Base-by-base conservation (phyloP, 2,797 vertebrate genomes). In the Ctenopoma multispine region DNA sequence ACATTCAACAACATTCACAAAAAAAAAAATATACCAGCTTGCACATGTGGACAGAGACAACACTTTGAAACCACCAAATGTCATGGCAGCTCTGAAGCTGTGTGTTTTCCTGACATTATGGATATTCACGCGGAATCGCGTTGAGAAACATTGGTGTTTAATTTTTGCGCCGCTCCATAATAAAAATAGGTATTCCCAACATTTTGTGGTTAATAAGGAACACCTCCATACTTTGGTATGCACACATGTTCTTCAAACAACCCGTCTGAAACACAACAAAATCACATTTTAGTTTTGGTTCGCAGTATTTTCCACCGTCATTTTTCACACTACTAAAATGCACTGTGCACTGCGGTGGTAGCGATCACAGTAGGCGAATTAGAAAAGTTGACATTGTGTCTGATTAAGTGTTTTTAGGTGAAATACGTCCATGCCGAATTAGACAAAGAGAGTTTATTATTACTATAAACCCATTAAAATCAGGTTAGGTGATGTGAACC, bases 321-420 rank as follows among this genome's bases (percentile, higher is more conserved):
- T n/a, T 31, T 5, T 7, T 14, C 65, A 27, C 24, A 41, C 17
- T 14, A 8, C 23, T 15, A 24, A 50, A 63, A 64, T 5, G 60
- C 68, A 41, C 7, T 0, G 29, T 58, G 55, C 63, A 53, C 12
- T 43, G 59, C 55, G n/a, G n/a, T n/a, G 27, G 50, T 34, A 8
- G 43, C 17, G n/a, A 64, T 65, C 62, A 5, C 14, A 43, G 38
- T 6, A 23, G 18, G 61, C 17, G 48, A 34, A 54, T 53, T 53
- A 57, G 61, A 81, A 90, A 92, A 90, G 89, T 92, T 90, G 75
- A 65, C 71, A 70, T 79, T 78, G 31, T 74, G 69, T 69, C 59
- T 44, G 55, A 77, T 66, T 58, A 54, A 71, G 53, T 58, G 51
- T 43, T 58, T 61, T 13, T 38, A 53, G n/a, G 34, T 51, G 23